These are phyloP conservation scores for Apolygus lucorum DNA, from an alignment of 1,140 invertebrate genomes.

Conservation along the genomic window DNA sequence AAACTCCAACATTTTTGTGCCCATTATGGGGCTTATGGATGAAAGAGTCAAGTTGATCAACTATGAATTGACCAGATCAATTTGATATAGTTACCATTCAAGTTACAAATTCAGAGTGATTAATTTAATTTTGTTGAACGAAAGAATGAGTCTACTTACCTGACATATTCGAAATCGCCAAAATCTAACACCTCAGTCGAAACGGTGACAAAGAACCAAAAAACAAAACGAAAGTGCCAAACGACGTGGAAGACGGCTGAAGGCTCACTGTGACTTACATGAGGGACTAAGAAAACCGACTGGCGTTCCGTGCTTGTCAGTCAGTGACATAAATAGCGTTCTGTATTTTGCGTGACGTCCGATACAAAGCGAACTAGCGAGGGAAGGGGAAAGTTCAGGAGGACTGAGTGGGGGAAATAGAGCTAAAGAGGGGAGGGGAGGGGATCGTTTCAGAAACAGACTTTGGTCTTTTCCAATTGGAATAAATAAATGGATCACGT, in stretches of 20 bases:
- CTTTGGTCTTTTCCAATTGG: not conserved
- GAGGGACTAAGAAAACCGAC: not conserved
- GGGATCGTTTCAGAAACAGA: too few species aligned
- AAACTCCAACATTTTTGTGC: too few species aligned
- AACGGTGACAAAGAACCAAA: not conserved
- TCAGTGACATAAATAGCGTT: not conserved
- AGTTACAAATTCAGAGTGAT: too few species aligned
- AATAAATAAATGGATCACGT: not conserved
- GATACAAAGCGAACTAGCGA: not conserved
- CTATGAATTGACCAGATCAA: too few species aligned
- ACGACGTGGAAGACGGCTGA: not conserved
- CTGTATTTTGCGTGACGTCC: not conserved
- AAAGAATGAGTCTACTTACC: too few species aligned
- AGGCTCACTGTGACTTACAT: not conserved
- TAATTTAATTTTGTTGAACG: too few species aligned
- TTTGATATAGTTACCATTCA: too few species aligned
- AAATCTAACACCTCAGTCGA: not conserved
- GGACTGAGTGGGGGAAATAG: not conserved
- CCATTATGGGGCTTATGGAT: too few species aligned
- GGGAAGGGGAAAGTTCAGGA: too few species aligned
- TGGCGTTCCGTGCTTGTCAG: not conserved
- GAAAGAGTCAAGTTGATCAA: too few species aligned
- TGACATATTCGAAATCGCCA: not conserved
- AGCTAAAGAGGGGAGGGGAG: not conserved
- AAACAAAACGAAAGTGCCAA: not conserved